Evolutionary conservation across 2,888 invertebrate genomes (phyloP).

Genomic region (Thymelicus sylvestris): DNA sequence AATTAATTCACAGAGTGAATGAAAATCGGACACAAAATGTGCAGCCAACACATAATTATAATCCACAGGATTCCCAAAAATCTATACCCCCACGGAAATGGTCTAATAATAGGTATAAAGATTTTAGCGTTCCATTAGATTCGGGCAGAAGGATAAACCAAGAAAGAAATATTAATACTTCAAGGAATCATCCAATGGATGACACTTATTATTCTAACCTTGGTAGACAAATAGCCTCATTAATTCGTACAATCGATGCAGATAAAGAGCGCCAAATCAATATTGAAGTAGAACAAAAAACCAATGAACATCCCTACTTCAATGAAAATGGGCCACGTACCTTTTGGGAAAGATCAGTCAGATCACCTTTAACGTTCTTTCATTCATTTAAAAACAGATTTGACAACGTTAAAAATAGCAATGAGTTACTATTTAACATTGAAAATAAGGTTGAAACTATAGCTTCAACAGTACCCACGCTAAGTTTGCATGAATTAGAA

Average conservation of each 20-base stretch:
- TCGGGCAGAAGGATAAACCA: slow-evolving; percentile 39
- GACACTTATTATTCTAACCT: slow-evolving; percentile 66
- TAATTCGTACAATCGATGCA: slow-evolving; percentile 64
- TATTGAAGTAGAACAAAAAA: slow-evolving; percentile 53
- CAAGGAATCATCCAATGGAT: slow-evolving; percentile 48
- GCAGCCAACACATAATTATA: slow-evolving; percentile 44
- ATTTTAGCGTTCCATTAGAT: slow-evolving; percentile 38
- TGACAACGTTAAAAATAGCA: slow-evolving; percentile 54
- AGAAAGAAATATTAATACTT: slow-evolving; percentile 32
- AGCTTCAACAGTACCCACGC: slow-evolving; percentile 54
- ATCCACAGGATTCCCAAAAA: slow-evolving; percentile 42
- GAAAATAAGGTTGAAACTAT: slow-evolving; percentile 68
- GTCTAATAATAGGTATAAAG: slow-evolving; percentile 33
- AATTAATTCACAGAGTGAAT: slow-evolving; percentile 68
- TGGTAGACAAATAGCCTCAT: slow-evolving; percentile 72
- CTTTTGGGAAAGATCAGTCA: slow-evolving; percentile 73
- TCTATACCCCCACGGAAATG: slow-evolving; percentile 36
- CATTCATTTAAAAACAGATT: slow-evolving; percentile 48
- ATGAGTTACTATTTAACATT: slow-evolving; percentile 65
- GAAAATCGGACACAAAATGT: slow-evolving; percentile 50
- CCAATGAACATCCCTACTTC: slow-evolving; percentile 52
- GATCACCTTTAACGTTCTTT: slow-evolving; percentile 62
- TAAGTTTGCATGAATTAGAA: slow-evolving; percentile 68
- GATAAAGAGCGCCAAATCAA: slow-evolving; percentile 55
- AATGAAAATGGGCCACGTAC: slow-evolving; percentile 61